Base-by-base conservation (phyloP, 2,888 invertebrate species). In the Cosmia trapezina region DNA sequence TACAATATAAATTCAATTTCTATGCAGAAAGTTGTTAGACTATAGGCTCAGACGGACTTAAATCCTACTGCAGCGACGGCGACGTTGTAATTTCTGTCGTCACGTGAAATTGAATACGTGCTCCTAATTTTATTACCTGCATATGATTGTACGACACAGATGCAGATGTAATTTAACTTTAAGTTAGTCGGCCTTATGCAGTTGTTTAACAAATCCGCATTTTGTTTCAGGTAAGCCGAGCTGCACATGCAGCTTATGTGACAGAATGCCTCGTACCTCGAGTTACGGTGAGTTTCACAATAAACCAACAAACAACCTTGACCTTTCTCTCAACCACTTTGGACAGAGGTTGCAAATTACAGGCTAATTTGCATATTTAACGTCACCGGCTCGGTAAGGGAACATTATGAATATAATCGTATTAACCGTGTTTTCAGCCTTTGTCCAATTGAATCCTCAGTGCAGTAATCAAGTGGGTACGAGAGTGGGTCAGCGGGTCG, bases 401-500 rank as follows among this genome's bases (percentile, higher is more conserved):
- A 86, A 87, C 83, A 88, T 87, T 89, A 87, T 89, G 88, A 89
- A 88, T 88, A 88, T 93, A 93, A 93, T 92, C 88, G 87, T 85
- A 91, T 93, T 93, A 94, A 90, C 92, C 92, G 89, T 92, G 92
- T 94, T 93, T 92, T 90, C 90, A 91, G 89, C 89, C 88, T 94
- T 94, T 92, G 93, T 94, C 90, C 94, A 93, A 94, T 94, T 93
- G 93, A 93, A 92, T 93, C 85, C 91, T 89, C 90, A 87, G 89
- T 91, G 91, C 92, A 92, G 92, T 92, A 93, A 94, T 93, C 91
- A 92, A 93, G 91, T 91, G 90, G 88, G 88, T 85, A 84, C 83
- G 86, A 86, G 89, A 95, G 91, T 95, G 92, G 95, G 96, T 95
- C 94, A 95, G 81, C 90, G 91, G 95, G 95, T 90, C 94, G 93